phyloP scores from a whole-genome alignment of 2,888 invertebrate genomes.

The Eugnorisma glareosa region DNA sequence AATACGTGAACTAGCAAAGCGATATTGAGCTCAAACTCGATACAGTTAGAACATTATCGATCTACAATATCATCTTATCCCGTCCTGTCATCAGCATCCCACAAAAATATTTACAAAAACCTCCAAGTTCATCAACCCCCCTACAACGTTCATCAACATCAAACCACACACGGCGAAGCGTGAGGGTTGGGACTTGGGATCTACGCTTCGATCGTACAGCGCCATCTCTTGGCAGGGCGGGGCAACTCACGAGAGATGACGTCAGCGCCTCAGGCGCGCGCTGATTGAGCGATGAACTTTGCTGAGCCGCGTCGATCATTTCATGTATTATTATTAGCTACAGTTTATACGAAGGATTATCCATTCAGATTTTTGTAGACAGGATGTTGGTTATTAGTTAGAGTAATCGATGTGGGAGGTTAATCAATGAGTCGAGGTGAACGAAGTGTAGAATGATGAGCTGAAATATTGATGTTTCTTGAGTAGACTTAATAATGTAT shows the following conservation, averaged over 20 bases:
- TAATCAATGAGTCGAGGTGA: slow-evolving; percentile 49
- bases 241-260: slow-evolving; percentile 86
- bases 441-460: slow-evolving; percentile 27
- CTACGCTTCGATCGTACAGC: slow-evolving; percentile 77
- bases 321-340: slow-evolving; percentile 82
- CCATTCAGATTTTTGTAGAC: slow-evolving; percentile 83
- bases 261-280: slow-evolving; percentile 81
- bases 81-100: slow-evolving; percentile 35
- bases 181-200: slow-evolving; percentile 69
- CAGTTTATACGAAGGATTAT: slow-evolving; percentile 82
- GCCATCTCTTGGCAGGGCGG: slow-evolving; percentile 87
- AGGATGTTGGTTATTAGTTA: slow-evolving; percentile 73
- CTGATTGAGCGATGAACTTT: slow-evolving; percentile 89
- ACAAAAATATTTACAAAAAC: slow-evolving; percentile 34
- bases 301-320: slow-evolving; percentile 84
- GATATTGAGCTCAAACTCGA: background rate
- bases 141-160: slow-evolving; percentile 41
- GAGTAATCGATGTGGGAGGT: slow-evolving; percentile 53
- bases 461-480: slow-evolving; percentile 42
- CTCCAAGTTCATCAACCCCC: slow-evolving; percentile 68
- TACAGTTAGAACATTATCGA: background rate
- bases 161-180: slow-evolving; percentile 79
- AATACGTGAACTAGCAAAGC: background rate
- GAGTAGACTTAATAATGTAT: background rate
- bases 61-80: background rate